Evolutionary conservation across 2,797 vertebrate genomes (phyloP), one percentile per base, ranked within the genome.

Genomic region (Pseudochirops corinnae): DNA sequence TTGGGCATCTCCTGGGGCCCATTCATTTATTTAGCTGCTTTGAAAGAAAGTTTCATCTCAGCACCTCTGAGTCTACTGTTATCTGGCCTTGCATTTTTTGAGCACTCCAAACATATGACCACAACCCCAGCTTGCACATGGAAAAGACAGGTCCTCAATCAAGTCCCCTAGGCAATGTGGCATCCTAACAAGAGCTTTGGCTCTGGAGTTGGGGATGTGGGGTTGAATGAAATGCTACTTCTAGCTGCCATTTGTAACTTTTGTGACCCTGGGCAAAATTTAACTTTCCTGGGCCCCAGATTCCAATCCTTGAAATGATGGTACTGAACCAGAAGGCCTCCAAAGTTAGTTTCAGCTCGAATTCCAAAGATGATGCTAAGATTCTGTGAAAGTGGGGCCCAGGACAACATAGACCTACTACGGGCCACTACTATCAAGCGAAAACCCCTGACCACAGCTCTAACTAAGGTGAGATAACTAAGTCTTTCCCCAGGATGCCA

Each of bases 21-120:
- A 95, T 87, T 55, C 7, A 0, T 87, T 93, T 74, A 55, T 95
- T 57, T 62, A 31, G 56, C 82, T 55, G 1, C 67, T 93, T 92
- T 93, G 96, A 74, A 67, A 91, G 55, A 92, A 95, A 46, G 21
- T 55, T 56, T 93, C 57, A 7, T 57, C 33, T 28, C n/a, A 58
- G 5, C 31, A 2, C 53, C 46, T 29, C 33, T 50, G 67, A 91
- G 16, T 55, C 16, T 74, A 56, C 21, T 14, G 14, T 57, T 90
- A 55, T 16, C 58, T 97, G 50, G 39, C 53, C 90, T 91, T 94
- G 55, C 50, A 94, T 97, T 96, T 97, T 93, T 95, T 96, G 94
- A 94, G 93, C 16, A 7, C 82, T 94, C 55, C 92, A 93, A 93
- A 92, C 82, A 96, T 91, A 96, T 97, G 96, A 91, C 46, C 92